phyloP scores from a whole-genome alignment of 2,113 vertebrate genomes.

The Orientallactaga bullata region DNA sequence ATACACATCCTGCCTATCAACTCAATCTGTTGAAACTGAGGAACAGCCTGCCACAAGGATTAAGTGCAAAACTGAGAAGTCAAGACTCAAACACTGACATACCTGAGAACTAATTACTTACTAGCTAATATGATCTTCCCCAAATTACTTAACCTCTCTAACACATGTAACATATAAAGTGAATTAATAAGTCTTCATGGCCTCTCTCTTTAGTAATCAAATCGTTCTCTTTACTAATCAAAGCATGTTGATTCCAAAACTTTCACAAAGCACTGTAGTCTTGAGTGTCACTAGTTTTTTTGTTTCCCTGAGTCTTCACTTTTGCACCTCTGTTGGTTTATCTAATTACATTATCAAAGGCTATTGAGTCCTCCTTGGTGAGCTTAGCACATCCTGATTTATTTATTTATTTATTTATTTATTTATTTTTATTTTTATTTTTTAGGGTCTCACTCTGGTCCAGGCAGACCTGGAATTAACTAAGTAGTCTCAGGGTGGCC shows the following conservation, averaged over 20 bases:
- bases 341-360: background rate
- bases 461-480: too few species aligned
- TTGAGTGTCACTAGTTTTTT: background rate
- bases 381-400: background rate
- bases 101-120: background rate
- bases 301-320: background rate
- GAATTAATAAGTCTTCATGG: background rate
- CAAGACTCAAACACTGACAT: background rate
- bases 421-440: too few species aligned
- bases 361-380: background rate
- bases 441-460: too few species aligned
- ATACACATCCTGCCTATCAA: background rate
- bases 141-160: background rate
- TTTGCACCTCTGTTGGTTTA: background rate
- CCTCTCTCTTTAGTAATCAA: background rate
- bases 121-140: background rate
- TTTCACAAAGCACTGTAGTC: background rate
- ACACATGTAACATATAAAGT: conserved; percentile 3
- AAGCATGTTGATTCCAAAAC: background rate
- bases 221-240: background rate
- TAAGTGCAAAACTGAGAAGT: background rate
- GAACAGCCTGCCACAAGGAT: background rate
- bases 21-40: background rate
- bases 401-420: too few species aligned
- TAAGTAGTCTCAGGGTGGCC: too few species aligned